These are phyloP conservation scores for Priocnemis perturbator DNA, from an alignment of 2,888 invertebrate genomes.

Conservation along the genomic window DNA sequence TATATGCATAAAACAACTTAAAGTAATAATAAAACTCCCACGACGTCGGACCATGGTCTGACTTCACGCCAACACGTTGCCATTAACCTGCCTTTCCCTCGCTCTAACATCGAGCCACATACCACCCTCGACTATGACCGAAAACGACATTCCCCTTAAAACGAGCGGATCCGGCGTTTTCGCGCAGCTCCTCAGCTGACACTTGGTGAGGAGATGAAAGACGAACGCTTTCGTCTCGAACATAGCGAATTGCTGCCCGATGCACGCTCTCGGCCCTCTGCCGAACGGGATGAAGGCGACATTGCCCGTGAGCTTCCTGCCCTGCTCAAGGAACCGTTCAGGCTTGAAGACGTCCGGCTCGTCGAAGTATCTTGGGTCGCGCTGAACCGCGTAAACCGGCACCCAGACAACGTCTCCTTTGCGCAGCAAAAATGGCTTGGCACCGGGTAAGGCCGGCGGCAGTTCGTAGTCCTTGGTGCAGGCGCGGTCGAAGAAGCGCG, in stretches of 20 bases:
- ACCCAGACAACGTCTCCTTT: slow-evolving; percentile 62
- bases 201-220: slow-evolving; percentile 41
- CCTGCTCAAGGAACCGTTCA: slow-evolving; percentile 69
- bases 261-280: slow-evolving; percentile 67
- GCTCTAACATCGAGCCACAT: no score
- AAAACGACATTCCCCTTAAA: no score
- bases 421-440: slow-evolving; percentile 57
- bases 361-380: slow-evolving; percentile 67
- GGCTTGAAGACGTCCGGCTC: slow-evolving; percentile 73
- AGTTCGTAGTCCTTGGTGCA: slow-evolving; percentile 59
- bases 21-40: no score
- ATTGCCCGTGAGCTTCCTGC: slow-evolving; percentile 57
- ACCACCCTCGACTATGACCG: no score
- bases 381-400: slow-evolving; percentile 66
- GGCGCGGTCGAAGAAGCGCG: slow-evolving; percentile 60
- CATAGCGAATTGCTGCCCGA: slow-evolving; percentile 58
- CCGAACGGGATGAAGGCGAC: slow-evolving; percentile 70
- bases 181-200: slow-evolving; percentile 59
- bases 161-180: slow-evolving; percentile 71
- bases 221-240: slow-evolving; percentile 52
- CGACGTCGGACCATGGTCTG: no score
- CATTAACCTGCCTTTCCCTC: no score
- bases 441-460: no score
- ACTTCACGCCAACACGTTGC: no score
- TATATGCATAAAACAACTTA: no score